These are phyloP conservation scores for Notiomystis cincta DNA, from an alignment of 2,113 vertebrate genomes.

Conservation along the genomic window DNA sequence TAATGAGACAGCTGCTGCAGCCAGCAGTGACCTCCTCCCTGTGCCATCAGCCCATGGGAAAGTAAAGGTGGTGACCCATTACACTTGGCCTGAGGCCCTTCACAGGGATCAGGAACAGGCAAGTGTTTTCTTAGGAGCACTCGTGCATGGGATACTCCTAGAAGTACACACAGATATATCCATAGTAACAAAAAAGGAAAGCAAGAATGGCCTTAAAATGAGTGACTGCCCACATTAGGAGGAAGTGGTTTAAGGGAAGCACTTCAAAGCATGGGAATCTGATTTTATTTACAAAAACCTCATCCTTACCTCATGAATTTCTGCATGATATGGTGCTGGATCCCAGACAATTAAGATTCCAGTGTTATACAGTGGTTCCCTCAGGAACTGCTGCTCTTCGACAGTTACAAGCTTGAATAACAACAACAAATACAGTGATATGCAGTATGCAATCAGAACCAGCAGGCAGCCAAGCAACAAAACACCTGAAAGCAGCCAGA, in stretches of 20 bases:
- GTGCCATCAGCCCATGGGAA: neutral
- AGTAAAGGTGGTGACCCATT: neutral
- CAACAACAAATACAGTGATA: neutral
- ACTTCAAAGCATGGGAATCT: neutral
- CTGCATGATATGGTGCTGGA: slow-evolving; percentile 75
- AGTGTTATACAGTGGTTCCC: slow-evolving; percentile 68
- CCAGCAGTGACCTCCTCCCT: neutral
- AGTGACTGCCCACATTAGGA: neutral
- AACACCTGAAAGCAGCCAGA: neutral
- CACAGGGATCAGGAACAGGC: neutral
- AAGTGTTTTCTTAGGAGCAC: neutral
- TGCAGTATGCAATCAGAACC: neutral
- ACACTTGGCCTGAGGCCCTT: neutral
- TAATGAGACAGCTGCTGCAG: neutral
- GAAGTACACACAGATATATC: neutral
- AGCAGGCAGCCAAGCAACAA: neutral
- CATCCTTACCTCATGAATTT: slow-evolving; percentile 73
- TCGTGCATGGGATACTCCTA: neutral
- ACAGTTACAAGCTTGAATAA: slow-evolving; percentile 71
- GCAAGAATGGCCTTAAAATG: neutral
- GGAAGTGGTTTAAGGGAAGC: neutral
- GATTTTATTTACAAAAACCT: neutral
- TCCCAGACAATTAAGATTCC: slow-evolving; percentile 81
- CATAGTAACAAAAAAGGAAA: neutral
- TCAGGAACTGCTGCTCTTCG: slow-evolving; percentile 63